Evolutionary conservation across 2,888 invertebrate genomes (phyloP), one percentile per base, ranked within the genome.

Genomic region (Octonoba sinensis): DNA sequence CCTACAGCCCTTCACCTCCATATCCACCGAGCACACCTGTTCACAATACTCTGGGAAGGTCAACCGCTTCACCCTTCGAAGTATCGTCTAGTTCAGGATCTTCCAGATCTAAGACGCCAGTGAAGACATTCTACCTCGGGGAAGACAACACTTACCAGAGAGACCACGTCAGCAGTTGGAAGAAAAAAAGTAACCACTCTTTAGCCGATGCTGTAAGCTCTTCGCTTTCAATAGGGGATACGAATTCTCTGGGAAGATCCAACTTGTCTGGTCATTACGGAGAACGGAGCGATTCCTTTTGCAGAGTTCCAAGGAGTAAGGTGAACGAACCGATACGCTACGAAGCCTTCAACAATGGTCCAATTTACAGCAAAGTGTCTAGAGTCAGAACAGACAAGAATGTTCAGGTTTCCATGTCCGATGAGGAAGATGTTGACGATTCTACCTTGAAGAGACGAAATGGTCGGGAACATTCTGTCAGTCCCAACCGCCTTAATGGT

Each of bases 11-110:
- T 3, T 82, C 82, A 15, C 82, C 82, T 0, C 66, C 82, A 1
- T 76, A 82, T 49, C 75, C 82, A 6, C 75, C 75, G 3, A 82
- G 82, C 20, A 71, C 82, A 2, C 82, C 76, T 1, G 62, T 72
- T 0, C 44, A 76, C 44, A 59, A 69, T 44, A 62, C 62, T 12
- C 20, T 64, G 57, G 69, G 69, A 13, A 36, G 82, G 36, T 74
- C 82, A 3, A 71, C 72, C 3, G 47, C 75, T 0, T 82, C 82
- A 18, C 82, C 82, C 12, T 76, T 76, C 24, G 82, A 82, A 47
- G 75, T 82, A 11, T 82, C 82, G 12, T 82, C 82, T 11, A 82
- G 82, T 27, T 82, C 82, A n/a, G 82, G 82, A 0, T 82, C 82
- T 0, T 82, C 82, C 15, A 71, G 76, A 12, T 82, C 82, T 6